Evolutionary conservation across 2,888 invertebrate species (phyloP), one percentile per base, ranked within the genome.

Genomic region (Ernsta delagoae): DNA sequence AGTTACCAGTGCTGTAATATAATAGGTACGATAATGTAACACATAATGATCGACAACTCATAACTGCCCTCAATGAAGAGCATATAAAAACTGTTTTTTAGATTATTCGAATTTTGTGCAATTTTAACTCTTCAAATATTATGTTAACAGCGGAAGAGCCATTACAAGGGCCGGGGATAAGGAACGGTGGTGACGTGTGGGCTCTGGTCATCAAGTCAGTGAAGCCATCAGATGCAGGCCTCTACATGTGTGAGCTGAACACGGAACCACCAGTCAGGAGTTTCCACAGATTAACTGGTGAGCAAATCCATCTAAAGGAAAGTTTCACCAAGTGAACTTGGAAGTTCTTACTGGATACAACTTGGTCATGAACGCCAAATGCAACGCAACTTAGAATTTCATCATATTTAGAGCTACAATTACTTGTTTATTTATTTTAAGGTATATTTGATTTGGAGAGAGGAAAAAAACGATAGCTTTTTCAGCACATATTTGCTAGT

Each of bases 181-280:
- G 87, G 59, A 93, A 94, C 80, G 97, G 96, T 2, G 97, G 97
- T 0, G 97, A 97, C 81, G 97, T 97, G 12, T 97, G 97, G 97
- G 97, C 97, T 54, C 93, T 98, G 61, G 95, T 97, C 72, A 97
- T 98, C 79, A 96, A 95, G 81, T 91, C 94, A 16, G 95, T 96
- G 12, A 95, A 94, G 78, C 90, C 95, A 0, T 93, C 95, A 0
- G 97, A 98, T 83, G 95, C 96, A 0, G 97, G 97, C 1, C 94
- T 97, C 45, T 98, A 97, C 84, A 95, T 96, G 76, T 98, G 97
- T 78, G 97, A 97, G 88, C 95, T 97, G 16, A 97, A 97, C 88
- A 96, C 96, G 12, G 96, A 96, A 76, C 97, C 97, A 0, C 95
- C 96, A 0, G 94, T 97, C 57, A 94, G 96, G 73, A 97, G 97